Base-by-base conservation (phyloP, 2,113 vertebrate species). In the Pollachius pollachius region DNA sequence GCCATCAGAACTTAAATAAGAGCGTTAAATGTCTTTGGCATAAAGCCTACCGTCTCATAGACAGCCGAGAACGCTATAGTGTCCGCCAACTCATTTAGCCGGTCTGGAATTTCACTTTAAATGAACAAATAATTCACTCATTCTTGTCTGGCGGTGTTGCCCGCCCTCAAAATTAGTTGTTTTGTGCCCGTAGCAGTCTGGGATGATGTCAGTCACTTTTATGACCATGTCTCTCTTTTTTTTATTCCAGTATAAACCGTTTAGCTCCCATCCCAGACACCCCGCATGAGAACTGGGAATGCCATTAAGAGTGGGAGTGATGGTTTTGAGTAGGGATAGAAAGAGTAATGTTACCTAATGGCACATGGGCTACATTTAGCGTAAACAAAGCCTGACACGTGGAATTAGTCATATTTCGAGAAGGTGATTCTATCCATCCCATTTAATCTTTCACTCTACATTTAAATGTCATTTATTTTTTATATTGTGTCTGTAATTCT, bases 191-290 rank as follows among this genome's bases (percentile, higher is more conserved):
- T 19, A 56, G 62, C 67, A 52, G 76, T 70, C 76, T 73, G 65
- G 69, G 65, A 74, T 79, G 78, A 80, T 75, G 80, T 81, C 73
- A 84, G 74, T 74, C 69, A 75, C 65, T 79, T 84, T 73, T 79
- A 80, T 77, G 64, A 70, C 21, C 64, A 67, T 73, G 62, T 71
- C 58, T 69, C 76, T 69, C 61, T 70, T 70, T 48, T 48, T 48
- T 48, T 48, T 48, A 11, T 48, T 13, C 12, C 7, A 48, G 9
- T 48, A 48, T 48, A 79, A 69, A 75, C 74, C 74, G 69, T 52
- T n/a, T 37, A 61, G 34, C 52, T 21, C 23, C 70, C 15, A 73
- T 57, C 65, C 77, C 77, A 80, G 70, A 80, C 81, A 80, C 70
- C 79, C 79, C 68, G 69, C 79, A 71, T 83, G 60, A 71, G 30